Evolutionary conservation across 2,888 invertebrate genomes (phyloP).

Genomic region (Agrochola lota): DNA sequence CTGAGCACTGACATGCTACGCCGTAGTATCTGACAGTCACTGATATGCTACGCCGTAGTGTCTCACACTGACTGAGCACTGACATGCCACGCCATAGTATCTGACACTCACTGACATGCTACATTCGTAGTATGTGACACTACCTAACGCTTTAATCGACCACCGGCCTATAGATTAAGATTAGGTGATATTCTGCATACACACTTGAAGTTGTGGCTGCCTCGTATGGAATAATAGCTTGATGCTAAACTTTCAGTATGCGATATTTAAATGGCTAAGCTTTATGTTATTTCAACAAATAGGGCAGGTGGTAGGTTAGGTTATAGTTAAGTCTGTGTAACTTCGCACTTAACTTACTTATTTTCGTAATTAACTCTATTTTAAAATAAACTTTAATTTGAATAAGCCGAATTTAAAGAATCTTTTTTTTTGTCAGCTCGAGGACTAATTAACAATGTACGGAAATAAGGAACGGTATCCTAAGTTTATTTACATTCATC

Average conservation of each 20-base stretch:
- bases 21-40: background rate
- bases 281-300: conserved; percentile 31
- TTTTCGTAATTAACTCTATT: too few relatives aligned
- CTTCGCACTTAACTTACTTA: background rate
- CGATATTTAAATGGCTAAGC: conserved; percentile 23
- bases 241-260: conserved; percentile 12
- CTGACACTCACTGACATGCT: background rate
- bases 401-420: background rate
- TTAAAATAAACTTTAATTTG: background rate
- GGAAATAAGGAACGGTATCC: background rate
- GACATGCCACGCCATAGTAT: background rate
- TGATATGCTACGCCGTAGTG: background rate
- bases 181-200: background rate
- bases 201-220: background rate
- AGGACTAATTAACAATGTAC: background rate
- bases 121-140: background rate
- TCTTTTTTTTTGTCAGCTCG: background rate
- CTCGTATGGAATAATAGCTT: background rate
- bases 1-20: background rate
- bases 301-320: conserved; percentile 45
- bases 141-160: background rate
- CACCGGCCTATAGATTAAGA: background rate
- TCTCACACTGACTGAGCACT: background rate
- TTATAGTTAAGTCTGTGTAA: background rate
- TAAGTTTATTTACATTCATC: background rate